phyloP scores from a whole-genome alignment of 2,113 vertebrate genomes.

The Beaufortia kweichowensis region DNA sequence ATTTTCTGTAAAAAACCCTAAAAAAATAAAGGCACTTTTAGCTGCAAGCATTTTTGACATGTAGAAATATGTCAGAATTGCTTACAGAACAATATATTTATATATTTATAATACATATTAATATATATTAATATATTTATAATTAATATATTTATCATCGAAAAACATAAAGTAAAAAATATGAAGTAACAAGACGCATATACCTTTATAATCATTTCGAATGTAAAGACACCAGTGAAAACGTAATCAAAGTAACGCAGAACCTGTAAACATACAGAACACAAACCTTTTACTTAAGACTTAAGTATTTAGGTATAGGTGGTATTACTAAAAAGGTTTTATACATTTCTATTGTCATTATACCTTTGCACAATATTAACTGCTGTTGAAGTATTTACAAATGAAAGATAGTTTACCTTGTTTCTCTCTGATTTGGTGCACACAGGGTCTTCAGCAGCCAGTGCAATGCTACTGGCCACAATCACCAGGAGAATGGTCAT shows the following conservation, averaged over 20 bases:
- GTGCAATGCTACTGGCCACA: slow-evolving; percentile 95
- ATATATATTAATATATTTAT: no score
- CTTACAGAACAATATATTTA: no score
- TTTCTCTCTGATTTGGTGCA: slow-evolving; percentile 93
- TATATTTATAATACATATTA: no score
- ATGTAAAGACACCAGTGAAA: slow-evolving; percentile 98
- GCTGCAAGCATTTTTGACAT: no score
- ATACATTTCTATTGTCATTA: no score
- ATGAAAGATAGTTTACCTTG: slow-evolving; percentile 80
- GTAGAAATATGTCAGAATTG: no score
- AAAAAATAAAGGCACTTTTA: no score
- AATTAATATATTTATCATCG: background rate
- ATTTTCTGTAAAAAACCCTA: no score
- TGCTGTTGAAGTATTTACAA: background rate
- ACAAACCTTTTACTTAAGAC: background rate
- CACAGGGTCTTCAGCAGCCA: slow-evolving; percentile 94
- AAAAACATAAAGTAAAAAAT: background rate
- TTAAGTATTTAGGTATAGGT: no score
- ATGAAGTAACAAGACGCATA: slow-evolving; percentile 24
- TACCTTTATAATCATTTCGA: slow-evolving; percentile 99
- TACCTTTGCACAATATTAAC: background rate
- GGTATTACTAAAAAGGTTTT: no score
- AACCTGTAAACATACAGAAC: slow-evolving; percentile 73
- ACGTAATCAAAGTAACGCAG: slow-evolving; percentile 98
- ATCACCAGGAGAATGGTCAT: slow-evolving; percentile 98